Evolutionary conservation across 1,140 invertebrate genomes (phyloP).

Genomic region (Hypothenemus hampei): DNA sequence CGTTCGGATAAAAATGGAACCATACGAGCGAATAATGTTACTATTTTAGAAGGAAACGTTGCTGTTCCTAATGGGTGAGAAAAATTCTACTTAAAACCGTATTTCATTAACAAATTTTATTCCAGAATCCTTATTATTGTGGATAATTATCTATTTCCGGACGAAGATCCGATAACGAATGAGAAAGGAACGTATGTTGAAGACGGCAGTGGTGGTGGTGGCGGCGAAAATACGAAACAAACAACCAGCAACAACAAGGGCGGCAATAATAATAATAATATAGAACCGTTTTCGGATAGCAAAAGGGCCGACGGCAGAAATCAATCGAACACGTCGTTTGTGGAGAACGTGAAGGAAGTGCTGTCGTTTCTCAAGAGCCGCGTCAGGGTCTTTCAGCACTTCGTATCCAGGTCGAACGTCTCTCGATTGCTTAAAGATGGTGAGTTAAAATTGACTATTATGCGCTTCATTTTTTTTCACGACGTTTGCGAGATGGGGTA

Average conservation of each 20-base stretch:
- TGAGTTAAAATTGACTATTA: conserved; percentile 34
- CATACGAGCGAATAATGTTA: conserved; percentile 50
- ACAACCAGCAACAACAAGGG: too few relatives aligned
- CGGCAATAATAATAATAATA: too few relatives aligned
- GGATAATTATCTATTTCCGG: conserved; percentile 49
- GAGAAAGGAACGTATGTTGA: too few relatives aligned
- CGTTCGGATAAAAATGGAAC: conserved; percentile 44
- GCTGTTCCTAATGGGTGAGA: conserved; percentile 44
- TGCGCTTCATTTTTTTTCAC: too few relatives aligned
- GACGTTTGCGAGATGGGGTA: too few relatives aligned
- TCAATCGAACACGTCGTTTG: conserved; percentile 49
- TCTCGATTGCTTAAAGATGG: conserved; percentile 53
- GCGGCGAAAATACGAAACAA: conserved; percentile 1
- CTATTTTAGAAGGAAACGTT: conserved; percentile 40
- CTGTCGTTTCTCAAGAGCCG: conserved; percentile 56
- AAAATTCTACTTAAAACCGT: neutral
- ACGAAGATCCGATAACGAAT: conserved; percentile 36
- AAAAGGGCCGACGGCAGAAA: conserved; percentile 44
- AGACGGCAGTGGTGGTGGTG: neutral
- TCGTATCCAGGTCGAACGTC: conserved; percentile 56
- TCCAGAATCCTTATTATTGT: conserved; percentile 45
- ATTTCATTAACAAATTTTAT: conserved; percentile 6
- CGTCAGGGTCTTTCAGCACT: conserved; percentile 60
- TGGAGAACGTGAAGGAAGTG: conserved; percentile 56
- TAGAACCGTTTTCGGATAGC: conserved; percentile 27